These are phyloP conservation scores for Moxostoma hubbsi DNA, from an alignment of 2,797 vertebrate genomes.

Conservation along the genomic window DNA sequence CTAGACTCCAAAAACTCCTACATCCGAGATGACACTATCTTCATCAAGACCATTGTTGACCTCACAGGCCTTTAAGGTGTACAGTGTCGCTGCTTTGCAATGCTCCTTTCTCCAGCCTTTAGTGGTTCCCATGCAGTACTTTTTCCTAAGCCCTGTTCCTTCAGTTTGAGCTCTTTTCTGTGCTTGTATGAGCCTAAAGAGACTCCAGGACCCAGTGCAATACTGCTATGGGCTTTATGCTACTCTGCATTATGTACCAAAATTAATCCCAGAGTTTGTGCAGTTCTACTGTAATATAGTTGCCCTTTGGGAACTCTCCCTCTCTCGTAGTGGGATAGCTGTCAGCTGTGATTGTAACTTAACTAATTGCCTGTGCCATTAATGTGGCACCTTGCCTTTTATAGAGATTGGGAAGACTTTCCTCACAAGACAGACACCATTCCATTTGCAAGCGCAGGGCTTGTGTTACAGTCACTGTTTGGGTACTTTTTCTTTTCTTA, in stretches of 20 bases:
- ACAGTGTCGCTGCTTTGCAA: constrained; percentile 33
- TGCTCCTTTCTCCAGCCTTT: constrained; percentile 48
- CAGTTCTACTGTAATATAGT: constrained; percentile 58
- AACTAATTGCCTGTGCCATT: constrained; percentile 57
- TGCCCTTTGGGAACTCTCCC: constrained; percentile 47
- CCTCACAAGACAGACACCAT: constrained; percentile 51
- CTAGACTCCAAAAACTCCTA: constrained; percentile 94
- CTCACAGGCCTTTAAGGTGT: constrained; percentile 87
- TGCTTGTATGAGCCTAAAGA: constrained; percentile 30
- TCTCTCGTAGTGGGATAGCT: constrained; percentile 53
- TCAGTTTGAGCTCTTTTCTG: constrained; percentile 39
- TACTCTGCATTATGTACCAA: constrained; percentile 58
- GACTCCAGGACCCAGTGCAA: constrained; percentile 43
- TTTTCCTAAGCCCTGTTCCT: constrained; percentile 37
- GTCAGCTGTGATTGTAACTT: constrained; percentile 63
- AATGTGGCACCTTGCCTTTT: constrained; percentile 59
- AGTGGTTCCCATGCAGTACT: constrained; percentile 46
- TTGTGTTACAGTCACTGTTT: constrained; percentile 50
- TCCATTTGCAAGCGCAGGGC: constrained; percentile 49
- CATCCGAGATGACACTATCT: constrained; percentile 93
- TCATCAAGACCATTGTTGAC: constrained; percentile 97
- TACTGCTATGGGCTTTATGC: constrained; percentile 34
- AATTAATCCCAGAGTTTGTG: constrained; percentile 59
- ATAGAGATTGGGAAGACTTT: constrained; percentile 58
- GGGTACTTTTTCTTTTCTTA: constrained; percentile 53